Evolutionary conservation across 2,797 vertebrate genomes (phyloP).

Genomic region (Gymnoscopelus braueri): DNA sequence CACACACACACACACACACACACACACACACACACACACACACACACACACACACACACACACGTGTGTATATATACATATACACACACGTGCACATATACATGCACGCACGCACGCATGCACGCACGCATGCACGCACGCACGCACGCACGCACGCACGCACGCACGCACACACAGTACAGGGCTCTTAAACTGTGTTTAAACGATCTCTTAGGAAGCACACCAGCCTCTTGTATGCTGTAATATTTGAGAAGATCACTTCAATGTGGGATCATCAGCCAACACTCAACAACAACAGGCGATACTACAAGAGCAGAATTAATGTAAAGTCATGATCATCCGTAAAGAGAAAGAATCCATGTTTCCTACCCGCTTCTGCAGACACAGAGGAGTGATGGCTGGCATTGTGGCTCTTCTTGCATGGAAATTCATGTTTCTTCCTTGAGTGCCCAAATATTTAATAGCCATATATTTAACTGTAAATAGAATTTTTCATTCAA

Average conservation of each 20-base stretch:
- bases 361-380: slow-evolving; percentile 87
- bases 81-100: too few species aligned
- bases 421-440: slow-evolving; percentile 88
- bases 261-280: too few species aligned
- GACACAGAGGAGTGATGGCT: slow-evolving; percentile 88
- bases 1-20: too few species aligned
- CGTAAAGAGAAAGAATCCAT: slow-evolving; percentile 1
- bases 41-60: too few species aligned
- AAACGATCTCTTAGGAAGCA: background rate
- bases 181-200: background rate
- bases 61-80: too few species aligned
- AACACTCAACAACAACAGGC: background rate
- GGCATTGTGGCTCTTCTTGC: slow-evolving; percentile 92
- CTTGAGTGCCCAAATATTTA: slow-evolving; percentile 55
- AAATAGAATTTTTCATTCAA: background rate
- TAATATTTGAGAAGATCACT: too few species aligned
- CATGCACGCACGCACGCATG: too few species aligned
- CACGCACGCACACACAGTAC: too few species aligned
- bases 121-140: too few species aligned
- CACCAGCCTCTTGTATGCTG: background rate
- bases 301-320: background rate
- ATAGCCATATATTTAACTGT: slow-evolving; percentile 44
- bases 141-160: too few species aligned
- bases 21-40: too few species aligned
- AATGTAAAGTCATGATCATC: background rate